Conservation (phyloP, 2,797 vertebrate species). For the Columba guinea region DNA sequence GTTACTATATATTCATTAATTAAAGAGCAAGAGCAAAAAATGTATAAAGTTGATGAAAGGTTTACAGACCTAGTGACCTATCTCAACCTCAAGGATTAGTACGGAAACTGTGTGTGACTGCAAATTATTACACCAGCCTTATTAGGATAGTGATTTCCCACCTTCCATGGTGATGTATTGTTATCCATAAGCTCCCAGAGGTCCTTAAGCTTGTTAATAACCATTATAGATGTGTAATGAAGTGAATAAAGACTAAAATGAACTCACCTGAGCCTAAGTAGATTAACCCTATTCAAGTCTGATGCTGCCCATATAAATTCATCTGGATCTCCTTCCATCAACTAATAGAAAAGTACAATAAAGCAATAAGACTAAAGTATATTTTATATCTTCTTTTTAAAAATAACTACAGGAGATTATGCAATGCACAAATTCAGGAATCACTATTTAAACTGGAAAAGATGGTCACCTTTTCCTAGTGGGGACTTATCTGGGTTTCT, state of each 20-base stretch:
- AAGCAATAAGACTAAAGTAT: not conserved
- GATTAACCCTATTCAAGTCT: conserved; percentile 87
- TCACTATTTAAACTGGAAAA: not conserved
- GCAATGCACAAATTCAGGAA: not conserved
- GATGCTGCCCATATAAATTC: conserved; percentile 75
- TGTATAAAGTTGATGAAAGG: conserved; percentile 69
- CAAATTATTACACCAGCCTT: conserved; percentile 86
- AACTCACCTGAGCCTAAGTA: conserved; percentile 98
- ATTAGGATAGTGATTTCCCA: conserved; percentile 97
- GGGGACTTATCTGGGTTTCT: not conserved
- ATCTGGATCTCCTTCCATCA: conserved; percentile 79
- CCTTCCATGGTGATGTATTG: conserved; percentile 80
- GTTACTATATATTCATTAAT: conserved; percentile 69
- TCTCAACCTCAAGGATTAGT: conserved; percentile 86
- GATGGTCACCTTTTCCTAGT: not conserved
- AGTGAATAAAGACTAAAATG: conserved; percentile 94
- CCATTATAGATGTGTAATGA: conserved; percentile 97
- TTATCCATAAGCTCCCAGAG: conserved; percentile 93
- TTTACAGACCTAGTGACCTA: conserved; percentile 84
- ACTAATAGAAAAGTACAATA: conserved; percentile 55
- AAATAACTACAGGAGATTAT: conserved; percentile 15
- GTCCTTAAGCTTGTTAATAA: conserved; percentile 99
- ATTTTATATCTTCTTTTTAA: not conserved
- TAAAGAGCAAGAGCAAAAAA: conserved; percentile 61
- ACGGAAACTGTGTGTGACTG: conserved; percentile 84